Evolutionary conservation across 2,888 invertebrate species (phyloP), one percentile per base, ranked within the genome.

Genomic region (Andrena minutula): DNA sequence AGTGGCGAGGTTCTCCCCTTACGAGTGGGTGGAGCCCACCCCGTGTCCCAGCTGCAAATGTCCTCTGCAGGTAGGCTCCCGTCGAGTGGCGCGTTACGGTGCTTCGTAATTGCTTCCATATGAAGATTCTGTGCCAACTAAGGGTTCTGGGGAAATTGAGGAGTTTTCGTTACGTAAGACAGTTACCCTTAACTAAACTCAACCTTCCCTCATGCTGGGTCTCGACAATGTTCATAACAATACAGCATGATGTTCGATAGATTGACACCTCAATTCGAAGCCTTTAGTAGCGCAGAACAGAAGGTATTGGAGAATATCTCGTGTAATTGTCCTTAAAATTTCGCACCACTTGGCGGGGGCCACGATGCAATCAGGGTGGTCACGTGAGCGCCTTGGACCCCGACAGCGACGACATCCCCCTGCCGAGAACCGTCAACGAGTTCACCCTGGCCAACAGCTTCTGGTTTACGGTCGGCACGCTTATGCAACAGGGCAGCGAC

Each of bases 401-500:
- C 84, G 93, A 93, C 85, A 92, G 89, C 89, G 93, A 93, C 83
- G 93, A 93, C 91, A 91, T 93, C 86, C 91, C 91, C 60, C 90
- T 92, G 83, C 92, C 89, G 86, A 91, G 90, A 87, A 94, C 96
- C 75, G 96, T 97, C 94, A 98, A 98, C 94, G 97, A 97, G 93
- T 98, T 98, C 94, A 97, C 96, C 75, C 94, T 98, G 82, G 96
- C 96, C 89, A 98, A 99, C 95, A 98, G 98, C 88, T 97, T 99
- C 94, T 99, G 99, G 99, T 99, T 99, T 95, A 97, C 98, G 87
- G 98, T 99, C 60, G 99, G 99, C 35, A 98, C 98, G 32, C 96
- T 99, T 90, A 96, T 99, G 95, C 97, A 99, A 91, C 99, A 99
- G 94, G 98, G 98, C 84, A 98, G 98, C 81, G 98, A 98, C 82